These are phyloP conservation scores for Meiosimyza decipiens DNA, from an alignment of 2,888 invertebrate species.

Conservation along the genomic window DNA sequence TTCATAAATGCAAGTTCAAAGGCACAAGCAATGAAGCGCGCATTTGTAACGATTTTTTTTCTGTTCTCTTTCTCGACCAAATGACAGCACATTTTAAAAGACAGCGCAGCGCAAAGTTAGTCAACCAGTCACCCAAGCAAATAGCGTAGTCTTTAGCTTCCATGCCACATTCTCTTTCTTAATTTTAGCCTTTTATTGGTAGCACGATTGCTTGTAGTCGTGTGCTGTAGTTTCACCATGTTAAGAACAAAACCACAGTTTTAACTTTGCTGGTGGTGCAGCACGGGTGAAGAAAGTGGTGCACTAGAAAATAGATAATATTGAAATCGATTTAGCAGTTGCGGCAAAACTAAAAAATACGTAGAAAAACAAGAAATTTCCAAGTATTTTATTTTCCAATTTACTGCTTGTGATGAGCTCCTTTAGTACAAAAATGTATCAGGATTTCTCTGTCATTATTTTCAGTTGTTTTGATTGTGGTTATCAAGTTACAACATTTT, in stretches of 20 bases:
- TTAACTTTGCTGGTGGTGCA: background rate
- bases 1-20: slow-evolving; percentile 36
- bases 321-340: slow-evolving; percentile 28
- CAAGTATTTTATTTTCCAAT: background rate
- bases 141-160: background rate
- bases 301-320: background rate
- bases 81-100: background rate
- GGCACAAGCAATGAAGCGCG: slow-evolving; percentile 30
- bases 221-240: background rate
- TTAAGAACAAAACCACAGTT: background rate
- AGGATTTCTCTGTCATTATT: background rate
- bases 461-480: background rate
- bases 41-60: slow-evolving; percentile 22
- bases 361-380: background rate
- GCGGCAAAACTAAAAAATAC: background rate
- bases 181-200: background rate
- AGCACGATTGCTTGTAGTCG: background rate
- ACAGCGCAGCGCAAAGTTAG: too few relatives aligned
- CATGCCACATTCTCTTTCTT: background rate
- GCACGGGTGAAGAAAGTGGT: background rate
- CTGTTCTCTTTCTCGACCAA: background rate
- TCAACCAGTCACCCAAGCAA: too few relatives aligned
- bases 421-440: background rate
- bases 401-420: background rate
- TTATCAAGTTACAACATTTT: slow-evolving; percentile 3